Evolutionary conservation across 2,888 invertebrate species (phyloP).

Genomic region (Archips crataeganus): DNA sequence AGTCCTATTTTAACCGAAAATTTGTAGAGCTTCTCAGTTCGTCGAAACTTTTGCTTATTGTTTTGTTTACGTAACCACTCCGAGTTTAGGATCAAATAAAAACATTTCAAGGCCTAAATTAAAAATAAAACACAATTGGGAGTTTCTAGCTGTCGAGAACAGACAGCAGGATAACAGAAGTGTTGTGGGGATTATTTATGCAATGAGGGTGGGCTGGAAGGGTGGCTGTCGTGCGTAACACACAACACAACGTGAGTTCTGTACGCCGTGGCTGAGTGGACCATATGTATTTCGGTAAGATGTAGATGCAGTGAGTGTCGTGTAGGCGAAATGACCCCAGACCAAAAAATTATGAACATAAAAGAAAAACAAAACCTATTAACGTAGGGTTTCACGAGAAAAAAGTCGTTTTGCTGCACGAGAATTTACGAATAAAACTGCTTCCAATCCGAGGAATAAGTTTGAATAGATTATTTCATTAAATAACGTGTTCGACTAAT

Average conservation of each 20-base stretch:
- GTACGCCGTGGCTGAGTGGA: neutral
- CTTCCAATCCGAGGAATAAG: too few species aligned
- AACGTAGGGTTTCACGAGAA: too few species aligned
- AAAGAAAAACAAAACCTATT: too few species aligned
- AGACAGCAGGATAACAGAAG: slow-evolving; percentile 63
- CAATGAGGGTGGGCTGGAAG: slow-evolving; percentile 46
- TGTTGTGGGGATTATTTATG: slow-evolving; percentile 52
- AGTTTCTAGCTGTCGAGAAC: slow-evolving; percentile 64
- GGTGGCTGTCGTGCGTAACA: slow-evolving; percentile 56
- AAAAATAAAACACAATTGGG: slow-evolving; percentile 46
- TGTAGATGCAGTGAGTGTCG: too few species aligned
- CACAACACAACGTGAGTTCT: slow-evolving; percentile 38
- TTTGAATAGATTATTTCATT: too few species aligned
- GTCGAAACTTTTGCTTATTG: neutral
- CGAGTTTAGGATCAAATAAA: slow-evolving; percentile 37
- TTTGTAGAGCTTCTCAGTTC: too few species aligned
- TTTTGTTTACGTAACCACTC: neutral
- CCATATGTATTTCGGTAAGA: neutral
- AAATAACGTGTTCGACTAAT: too few species aligned
- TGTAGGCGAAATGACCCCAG: too few species aligned
- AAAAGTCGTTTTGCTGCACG: too few species aligned
- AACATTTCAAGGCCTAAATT: slow-evolving; percentile 2
- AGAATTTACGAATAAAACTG: too few species aligned
- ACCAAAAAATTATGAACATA: too few species aligned
- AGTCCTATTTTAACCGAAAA: too few species aligned